Evolutionary conservation across 2,113 vertebrate species (phyloP), one percentile per base, ranked within the genome.

Genomic region (Takifugu flavidus): DNA sequence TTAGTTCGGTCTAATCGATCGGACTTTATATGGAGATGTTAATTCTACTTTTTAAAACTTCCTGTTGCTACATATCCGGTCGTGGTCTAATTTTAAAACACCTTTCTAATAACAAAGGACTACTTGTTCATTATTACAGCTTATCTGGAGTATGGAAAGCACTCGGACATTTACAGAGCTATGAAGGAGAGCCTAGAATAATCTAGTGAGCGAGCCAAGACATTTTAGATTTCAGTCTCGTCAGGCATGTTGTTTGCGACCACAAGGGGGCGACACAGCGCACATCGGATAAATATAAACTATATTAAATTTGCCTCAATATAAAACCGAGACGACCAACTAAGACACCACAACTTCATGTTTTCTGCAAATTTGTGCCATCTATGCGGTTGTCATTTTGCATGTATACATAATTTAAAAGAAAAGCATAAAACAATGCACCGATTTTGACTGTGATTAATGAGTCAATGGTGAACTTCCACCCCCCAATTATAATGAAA

Each of bases 211-310:
- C 7, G 7, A 28, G 8, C 39, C 43, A 46, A 43, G 14, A 2
- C 39, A 52, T 8, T 25, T 28, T 20, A 34, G 34, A 44, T 26
- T 39, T 27, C 11, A 14, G 4, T 11, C 5, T 13, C n/a, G 34
- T 13, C 10, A 4, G 3, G 12, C 10, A 42, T 25, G 15, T 56
- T 45, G 26, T 3, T 43, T 14, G 5, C 26, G 27, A 42, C 74
- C 67, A 83, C 57, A 68, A 43, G 75, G 55, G 53, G 77, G 75
- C 53, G 15, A 47, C 25, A 56, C 57, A 51, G 13, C 25, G 8
- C 10, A 14, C 13, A 47, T 2, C 7, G 34, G 34, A 10, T 3
- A 39, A 39, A 14, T 10, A 54, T 27, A 13, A 1, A 25, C 46
- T 49, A 13, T 8, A 10, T 25, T 57, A 25, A 42, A 57, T 42